phyloP scores from a whole-genome alignment of 2,113 vertebrate genomes.

The Hemiscyllium ocellatum region DNA sequence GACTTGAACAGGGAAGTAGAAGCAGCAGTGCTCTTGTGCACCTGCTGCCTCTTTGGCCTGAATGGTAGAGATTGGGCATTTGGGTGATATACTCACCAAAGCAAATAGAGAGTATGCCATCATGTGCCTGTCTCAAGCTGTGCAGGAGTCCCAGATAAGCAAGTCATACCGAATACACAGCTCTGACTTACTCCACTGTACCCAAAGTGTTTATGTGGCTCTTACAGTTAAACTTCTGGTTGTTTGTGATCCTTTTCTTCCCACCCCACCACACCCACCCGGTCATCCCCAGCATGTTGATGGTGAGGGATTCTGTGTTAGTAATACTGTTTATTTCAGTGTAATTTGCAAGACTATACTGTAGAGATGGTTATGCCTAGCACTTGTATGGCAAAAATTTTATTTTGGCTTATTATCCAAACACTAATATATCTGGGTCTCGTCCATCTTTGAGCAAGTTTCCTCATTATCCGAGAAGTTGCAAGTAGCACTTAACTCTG shows the following conservation, averaged over 20 bases:
- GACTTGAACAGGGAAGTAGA: background rate
- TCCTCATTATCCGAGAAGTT: background rate
- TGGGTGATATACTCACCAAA: background rate
- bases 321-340: background rate
- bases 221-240: background rate
- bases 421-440: background rate
- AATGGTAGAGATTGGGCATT: background rate
- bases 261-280: no score
- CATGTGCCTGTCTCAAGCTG: background rate
- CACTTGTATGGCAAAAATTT: background rate
- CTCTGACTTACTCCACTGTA: background rate
- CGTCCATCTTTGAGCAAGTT: background rate
- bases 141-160: background rate
- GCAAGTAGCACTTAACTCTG: background rate
- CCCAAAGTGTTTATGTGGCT: background rate
- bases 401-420: background rate
- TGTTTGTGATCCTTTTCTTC: background rate
- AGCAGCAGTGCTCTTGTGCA: background rate
- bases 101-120: background rate
- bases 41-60: background rate
- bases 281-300: no score
- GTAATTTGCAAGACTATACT: background rate
- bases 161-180: background rate
- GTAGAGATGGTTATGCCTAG: background rate
- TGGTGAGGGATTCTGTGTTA: background rate